phyloP scores from a whole-genome alignment of 2,888 invertebrate genomes.

The Andrena hattorfiana region DNA sequence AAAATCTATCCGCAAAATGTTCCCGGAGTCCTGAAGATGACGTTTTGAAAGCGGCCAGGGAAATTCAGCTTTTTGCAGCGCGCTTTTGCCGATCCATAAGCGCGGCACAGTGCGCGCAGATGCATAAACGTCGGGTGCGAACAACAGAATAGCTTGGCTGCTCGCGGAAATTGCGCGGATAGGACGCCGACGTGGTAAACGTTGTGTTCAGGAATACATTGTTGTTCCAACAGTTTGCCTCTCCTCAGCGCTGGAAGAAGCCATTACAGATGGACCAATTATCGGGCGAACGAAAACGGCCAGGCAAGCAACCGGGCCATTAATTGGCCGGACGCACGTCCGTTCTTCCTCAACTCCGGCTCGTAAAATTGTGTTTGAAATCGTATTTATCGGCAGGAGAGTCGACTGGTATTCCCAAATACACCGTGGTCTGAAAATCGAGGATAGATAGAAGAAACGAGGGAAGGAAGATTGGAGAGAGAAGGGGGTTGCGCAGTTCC shows the following conservation, averaged over 20 bases:
- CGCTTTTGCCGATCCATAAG: slow-evolving; percentile 29
- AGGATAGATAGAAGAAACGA: background rate
- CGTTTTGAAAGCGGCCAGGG: background rate
- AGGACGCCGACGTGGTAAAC: slow-evolving; percentile 31
- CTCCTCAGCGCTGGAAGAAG: no score
- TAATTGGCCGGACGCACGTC: slow-evolving; percentile 20
- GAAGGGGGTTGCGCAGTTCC: background rate
- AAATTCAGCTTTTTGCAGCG: slow-evolving; percentile 22
- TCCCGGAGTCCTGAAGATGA: slow-evolving; percentile 6
- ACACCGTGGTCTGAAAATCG: background rate
- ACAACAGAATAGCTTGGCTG: slow-evolving; percentile 54
- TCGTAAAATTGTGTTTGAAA: background rate
- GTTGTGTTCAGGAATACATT: slow-evolving; percentile 41
- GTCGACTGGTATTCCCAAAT: background rate
- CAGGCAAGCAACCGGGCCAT: background rate
- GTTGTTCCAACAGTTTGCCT: no score
- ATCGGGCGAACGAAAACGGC: slow-evolving; percentile 34
- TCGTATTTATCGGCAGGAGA: background rate
- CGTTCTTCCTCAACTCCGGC: background rate
- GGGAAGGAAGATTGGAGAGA: no score
- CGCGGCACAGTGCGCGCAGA: slow-evolving; percentile 31
- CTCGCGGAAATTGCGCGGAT: slow-evolving; percentile 58
- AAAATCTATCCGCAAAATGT: background rate
- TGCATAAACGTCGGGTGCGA: slow-evolving; percentile 66
- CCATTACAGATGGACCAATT: slow-evolving; percentile 47